Percentiles rank a stretch among this genome's conserved stretches.
Conservation (phyloP, 2,888 invertebrate species). For the Limenitis camilla region DNA sequence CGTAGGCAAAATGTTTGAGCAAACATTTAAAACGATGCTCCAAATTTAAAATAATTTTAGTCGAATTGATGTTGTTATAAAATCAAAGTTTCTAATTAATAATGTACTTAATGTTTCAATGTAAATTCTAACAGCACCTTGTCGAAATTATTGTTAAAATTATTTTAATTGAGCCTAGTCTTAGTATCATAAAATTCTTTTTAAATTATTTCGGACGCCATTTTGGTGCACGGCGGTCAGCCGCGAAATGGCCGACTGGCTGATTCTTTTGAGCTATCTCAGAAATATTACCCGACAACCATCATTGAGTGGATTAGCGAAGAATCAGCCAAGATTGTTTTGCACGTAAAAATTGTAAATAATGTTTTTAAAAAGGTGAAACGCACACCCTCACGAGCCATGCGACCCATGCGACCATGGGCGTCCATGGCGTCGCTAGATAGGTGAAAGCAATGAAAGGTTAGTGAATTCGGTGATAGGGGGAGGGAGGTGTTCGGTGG, state of each 20-base stretch:
- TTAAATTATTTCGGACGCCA: conserved; percentile 45
- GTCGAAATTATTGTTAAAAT: conserved; percentile 59
- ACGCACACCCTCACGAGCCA: conserved; percentile 53
- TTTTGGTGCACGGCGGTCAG: conserved; percentile 34
- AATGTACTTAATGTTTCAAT: conserved; percentile 72
- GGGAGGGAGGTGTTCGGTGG: conserved; percentile 38
- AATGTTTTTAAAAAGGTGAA: conserved; percentile 24
- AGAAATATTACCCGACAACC: too few relatives aligned
- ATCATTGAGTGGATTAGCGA: not conserved
- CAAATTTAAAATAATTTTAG: conserved; percentile 60
- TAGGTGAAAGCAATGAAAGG: conserved; percentile 64
- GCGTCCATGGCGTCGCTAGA: conserved; percentile 42
- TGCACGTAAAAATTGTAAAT: conserved; percentile 37
- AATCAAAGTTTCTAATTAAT: conserved; percentile 71
- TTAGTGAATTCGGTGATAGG: conserved; percentile 67
- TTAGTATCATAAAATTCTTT: conserved; percentile 66
- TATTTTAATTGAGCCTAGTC: conserved; percentile 71
- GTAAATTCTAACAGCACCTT: conserved; percentile 69
- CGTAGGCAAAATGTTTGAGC: conserved; percentile 66
- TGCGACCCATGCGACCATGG: conserved; percentile 21
- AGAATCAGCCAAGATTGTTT: conserved; percentile 14
- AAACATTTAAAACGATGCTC: conserved; percentile 71
- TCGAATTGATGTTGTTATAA: conserved; percentile 72
- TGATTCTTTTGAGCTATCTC: not conserved
- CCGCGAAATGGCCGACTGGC: conserved; percentile 18